Evolutionary conservation across 2,797 vertebrate genomes (phyloP).

Genomic region (Amazonetta brasiliensis): DNA sequence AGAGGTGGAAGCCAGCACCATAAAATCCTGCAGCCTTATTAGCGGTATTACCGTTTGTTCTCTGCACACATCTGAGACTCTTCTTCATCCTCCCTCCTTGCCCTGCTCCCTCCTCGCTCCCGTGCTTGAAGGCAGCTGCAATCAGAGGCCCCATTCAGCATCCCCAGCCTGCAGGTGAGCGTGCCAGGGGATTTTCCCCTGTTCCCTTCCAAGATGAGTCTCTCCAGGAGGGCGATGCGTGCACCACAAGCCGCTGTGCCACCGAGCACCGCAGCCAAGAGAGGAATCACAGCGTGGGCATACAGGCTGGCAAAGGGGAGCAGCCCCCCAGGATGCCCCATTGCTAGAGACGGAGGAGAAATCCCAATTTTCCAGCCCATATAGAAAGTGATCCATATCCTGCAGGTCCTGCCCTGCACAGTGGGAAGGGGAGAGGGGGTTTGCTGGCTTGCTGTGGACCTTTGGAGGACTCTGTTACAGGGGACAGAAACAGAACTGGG

Average conservation of each 20-base stretch:
- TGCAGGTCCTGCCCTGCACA: background rate
- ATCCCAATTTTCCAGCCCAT: rapidly evolving
- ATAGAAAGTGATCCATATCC: rapidly evolving
- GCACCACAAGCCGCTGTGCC: background rate
- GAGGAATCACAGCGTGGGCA: background rate
- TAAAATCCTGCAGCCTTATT: constrained; percentile 54
- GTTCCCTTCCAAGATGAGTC: background rate
- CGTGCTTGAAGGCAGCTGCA: background rate
- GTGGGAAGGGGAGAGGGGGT: background rate
- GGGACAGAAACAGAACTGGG: background rate
- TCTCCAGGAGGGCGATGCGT: background rate
- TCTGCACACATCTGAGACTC: constrained; percentile 27
- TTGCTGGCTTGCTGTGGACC: background rate
- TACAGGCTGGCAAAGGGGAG: background rate
- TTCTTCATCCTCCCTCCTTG: background rate
- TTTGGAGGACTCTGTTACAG: background rate
- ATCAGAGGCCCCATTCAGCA: background rate
- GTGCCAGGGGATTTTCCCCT: background rate
- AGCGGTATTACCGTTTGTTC: constrained; percentile 5
- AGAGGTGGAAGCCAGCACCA: background rate
- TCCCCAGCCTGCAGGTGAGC: background rate
- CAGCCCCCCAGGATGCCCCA: background rate
- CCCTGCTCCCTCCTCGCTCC: background rate
- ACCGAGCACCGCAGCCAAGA: background rate
- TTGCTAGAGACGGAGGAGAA: background rate